These are phyloP conservation scores for Ostrea denselamellosa DNA, from an alignment of 1,140 invertebrate species.

Conservation along the genomic window DNA sequence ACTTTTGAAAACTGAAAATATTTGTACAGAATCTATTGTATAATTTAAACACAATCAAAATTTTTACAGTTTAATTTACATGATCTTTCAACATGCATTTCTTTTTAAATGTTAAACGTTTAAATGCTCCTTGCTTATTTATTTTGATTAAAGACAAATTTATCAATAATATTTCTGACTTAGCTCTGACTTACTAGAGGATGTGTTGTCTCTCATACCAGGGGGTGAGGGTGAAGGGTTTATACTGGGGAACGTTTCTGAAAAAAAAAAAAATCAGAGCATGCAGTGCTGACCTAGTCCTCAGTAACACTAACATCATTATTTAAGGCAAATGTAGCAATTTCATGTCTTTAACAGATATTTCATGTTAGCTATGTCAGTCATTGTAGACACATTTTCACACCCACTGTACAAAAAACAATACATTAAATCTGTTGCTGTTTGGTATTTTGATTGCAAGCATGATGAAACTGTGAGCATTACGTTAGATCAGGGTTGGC, in stretches of 20 bases:
- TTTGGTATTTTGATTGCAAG: constrained; percentile 32
- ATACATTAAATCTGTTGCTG: constrained; percentile 8
- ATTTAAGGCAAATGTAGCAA: constrained; percentile 8
- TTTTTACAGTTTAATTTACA: not conserved
- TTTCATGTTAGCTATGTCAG: constrained; percentile 22
- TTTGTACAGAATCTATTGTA: no score
- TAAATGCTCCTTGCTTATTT: not conserved
- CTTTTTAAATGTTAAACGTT: not conserved
- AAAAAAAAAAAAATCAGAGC: not conserved
- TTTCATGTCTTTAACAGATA: constrained; percentile 29
- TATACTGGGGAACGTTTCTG: constrained; percentile 22
- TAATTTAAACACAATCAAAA: not conserved
- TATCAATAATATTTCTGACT: not conserved
- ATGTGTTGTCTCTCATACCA: constrained; percentile 32
- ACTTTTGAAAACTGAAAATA: no score
- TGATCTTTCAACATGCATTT: not conserved
- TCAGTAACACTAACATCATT: not conserved
- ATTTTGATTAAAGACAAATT: not conserved
- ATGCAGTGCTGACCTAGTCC: constrained; percentile 13
- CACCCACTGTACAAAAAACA: constrained; percentile 37
- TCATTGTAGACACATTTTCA: constrained; percentile 22
- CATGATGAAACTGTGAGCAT: constrained; percentile 15
- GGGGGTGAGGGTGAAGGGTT: constrained; percentile 30
- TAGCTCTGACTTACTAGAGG: not conserved
- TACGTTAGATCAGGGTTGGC: not conserved